These are phyloP conservation scores for Archaeoteleia sp. DNA, from an alignment of 2,888 invertebrate species.

Conservation along the genomic window DNA sequence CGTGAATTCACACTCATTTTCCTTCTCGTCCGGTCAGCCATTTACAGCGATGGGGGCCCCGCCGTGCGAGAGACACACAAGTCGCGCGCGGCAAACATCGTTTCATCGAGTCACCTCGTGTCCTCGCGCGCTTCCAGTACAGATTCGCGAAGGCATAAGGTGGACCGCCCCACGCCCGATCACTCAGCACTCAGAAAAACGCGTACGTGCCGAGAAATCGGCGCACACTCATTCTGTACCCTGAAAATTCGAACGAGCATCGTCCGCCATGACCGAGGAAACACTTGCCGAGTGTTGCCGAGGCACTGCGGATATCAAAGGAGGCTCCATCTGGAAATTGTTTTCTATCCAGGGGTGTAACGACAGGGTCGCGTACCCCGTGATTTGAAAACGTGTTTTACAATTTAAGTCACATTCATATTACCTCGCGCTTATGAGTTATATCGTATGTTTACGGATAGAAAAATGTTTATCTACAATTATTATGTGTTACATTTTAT, in stretches of 20 bases:
- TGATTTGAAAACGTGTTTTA: no score
- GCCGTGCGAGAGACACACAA: conserved; percentile 16
- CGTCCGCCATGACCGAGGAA: conserved; percentile 43
- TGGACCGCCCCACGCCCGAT: conserved; percentile 9
- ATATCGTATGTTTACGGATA: no score
- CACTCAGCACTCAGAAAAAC: conserved; percentile 13
- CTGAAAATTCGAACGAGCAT: conserved; percentile 26
- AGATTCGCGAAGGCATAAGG: conserved; percentile 8
- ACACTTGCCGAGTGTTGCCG: conserved; percentile 20
- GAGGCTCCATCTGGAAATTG: no score
- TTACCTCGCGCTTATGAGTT: no score
- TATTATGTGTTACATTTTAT: no score
- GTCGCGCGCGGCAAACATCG: conserved; percentile 23
- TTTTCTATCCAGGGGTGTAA: no score
- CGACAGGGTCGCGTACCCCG: no score
- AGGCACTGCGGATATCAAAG: not conserved
- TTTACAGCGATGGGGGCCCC: conserved; percentile 32
- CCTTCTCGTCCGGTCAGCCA: conserved; percentile 49
- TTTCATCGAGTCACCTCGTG: not conserved
- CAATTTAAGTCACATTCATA: no score
- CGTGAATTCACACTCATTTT: conserved; percentile 49
- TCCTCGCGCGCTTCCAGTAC: not conserved
- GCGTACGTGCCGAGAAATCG: conserved; percentile 21
- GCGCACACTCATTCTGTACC: conserved; percentile 31
- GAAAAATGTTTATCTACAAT: no score